phyloP scores from a whole-genome alignment of 2,113 vertebrate species.

The Scytalopus superciliaris region DNA sequence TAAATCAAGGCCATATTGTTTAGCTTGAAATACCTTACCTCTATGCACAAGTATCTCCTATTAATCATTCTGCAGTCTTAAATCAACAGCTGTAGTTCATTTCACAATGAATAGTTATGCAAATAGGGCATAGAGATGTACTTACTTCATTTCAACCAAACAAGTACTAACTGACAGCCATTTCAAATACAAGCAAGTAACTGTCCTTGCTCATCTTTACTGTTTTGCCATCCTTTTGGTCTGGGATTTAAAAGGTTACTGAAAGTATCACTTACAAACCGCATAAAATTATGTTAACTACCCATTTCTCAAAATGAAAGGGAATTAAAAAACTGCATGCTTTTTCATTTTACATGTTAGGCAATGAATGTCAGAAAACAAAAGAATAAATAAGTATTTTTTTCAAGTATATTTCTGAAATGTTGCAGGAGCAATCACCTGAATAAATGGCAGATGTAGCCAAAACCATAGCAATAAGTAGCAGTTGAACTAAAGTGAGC shows the following conservation, averaged over 20 bases:
- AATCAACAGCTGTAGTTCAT: neutral
- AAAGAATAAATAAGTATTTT: neutral
- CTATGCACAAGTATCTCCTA: neutral
- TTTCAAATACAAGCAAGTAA: neutral
- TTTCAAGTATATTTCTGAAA: neutral
- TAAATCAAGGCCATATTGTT: neutral
- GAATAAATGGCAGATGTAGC: neutral
- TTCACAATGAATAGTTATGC: neutral
- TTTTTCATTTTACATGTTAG: neutral
- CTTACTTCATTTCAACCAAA: neutral
- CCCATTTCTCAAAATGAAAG: neutral
- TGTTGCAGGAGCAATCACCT: neutral
- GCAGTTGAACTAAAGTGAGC: neutral
- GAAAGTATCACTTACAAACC: neutral
- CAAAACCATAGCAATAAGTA: accelerated
- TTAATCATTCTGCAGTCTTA: neutral
- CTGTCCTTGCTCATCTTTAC: neutral
- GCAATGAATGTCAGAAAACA: neutral
- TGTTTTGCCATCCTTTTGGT: neutral
- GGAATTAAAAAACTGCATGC: neutral
- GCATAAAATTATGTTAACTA: neutral
- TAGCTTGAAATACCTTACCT: neutral
- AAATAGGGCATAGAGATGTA: neutral
- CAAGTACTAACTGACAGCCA: neutral
- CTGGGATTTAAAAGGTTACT: neutral